Evolutionary conservation across 2,797 vertebrate genomes (phyloP).

Genomic region (Glossophaga mutica): DNA sequence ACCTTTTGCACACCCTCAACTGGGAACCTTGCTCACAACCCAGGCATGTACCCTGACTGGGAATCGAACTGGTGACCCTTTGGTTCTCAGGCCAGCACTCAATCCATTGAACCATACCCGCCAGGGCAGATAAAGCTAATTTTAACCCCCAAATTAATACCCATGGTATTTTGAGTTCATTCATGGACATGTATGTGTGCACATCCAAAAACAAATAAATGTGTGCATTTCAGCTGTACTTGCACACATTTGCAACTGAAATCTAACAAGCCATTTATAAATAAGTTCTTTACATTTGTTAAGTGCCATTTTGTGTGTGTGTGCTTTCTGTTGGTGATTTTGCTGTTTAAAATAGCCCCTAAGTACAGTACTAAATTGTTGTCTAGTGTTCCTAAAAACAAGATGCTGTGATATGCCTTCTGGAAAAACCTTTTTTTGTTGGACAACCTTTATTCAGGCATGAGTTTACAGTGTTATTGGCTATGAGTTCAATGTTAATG

Average conservation of each 20-base stretch:
- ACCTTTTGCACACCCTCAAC: too few species aligned
- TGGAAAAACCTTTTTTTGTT: not conserved
- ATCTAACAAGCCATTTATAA: not conserved
- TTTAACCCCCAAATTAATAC: not conserved
- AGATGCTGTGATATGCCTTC: not conserved
- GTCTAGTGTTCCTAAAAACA: not conserved
- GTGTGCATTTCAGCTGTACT: too few species aligned
- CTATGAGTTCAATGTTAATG: not conserved
- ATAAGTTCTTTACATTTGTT: not conserved
- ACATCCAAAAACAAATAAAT: not conserved
- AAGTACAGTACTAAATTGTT: not conserved
- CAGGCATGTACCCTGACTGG: too few species aligned
- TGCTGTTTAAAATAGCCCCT: not conserved
- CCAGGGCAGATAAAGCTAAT: not conserved
- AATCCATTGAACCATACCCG: too few species aligned
- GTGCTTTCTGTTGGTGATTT: not conserved
- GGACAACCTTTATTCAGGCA: not conserved
- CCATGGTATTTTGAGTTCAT: not conserved
- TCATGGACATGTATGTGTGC: not conserved
- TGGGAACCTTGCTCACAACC: too few species aligned
- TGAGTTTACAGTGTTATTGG: not conserved
- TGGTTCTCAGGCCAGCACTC: too few species aligned
- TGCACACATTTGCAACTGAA: not conserved
- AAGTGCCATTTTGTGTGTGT: not conserved
- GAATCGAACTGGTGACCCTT: too few species aligned